Base-by-base conservation (phyloP, 2,113 vertebrate genomes). In the Paramisgurnus dabryanus region DNA sequence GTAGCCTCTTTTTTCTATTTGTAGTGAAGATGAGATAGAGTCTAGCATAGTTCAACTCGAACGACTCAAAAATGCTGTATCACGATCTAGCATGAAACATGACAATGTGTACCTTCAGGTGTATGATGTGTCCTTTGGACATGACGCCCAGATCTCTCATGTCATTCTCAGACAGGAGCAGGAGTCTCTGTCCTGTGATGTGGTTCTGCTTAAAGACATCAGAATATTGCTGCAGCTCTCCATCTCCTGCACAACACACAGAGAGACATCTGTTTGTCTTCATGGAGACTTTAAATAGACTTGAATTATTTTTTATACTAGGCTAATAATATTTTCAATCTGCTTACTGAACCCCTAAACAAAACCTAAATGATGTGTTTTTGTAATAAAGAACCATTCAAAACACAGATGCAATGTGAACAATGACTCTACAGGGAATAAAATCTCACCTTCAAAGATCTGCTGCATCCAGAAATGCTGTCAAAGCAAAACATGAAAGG, bases 401-500 rank as follows among this genome's bases (percentile, higher is more conserved):
- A 3, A 11, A 12, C 9, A 50, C 49, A 11, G 9, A 7, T 12
- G 3, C 49, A 4, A 49, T 10, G 10, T 10, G 47, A 6, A 49
- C 8, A 3, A 49, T 11, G 49, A 0, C 49, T 50, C 49, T 50
- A 50, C 11, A 49, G 47, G 47, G 47, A 34, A 2, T 40, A 67
- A 77, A 92, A 89, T 93, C 96, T 96, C 95, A 96, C 95, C 93
- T 76, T 90, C 93, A 88, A 95, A 95, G 87, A 99, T 93, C 86
- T 99, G 96, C 55, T 95, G 91, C 93, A 99, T 95, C 97, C 98
- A 99, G 90, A 96, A 96, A 88, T 95, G 95, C 98, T 99, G 92
- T 73, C 79, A 78, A 78, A 81, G 10, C 22, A 61, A 86, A 78
- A 7, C 4, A 40, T 22, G 0, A 18, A 47, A 83, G 80, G 67